Evolutionary conservation across 2,113 vertebrate species (phyloP).

Genomic region (Parus major): DNA sequence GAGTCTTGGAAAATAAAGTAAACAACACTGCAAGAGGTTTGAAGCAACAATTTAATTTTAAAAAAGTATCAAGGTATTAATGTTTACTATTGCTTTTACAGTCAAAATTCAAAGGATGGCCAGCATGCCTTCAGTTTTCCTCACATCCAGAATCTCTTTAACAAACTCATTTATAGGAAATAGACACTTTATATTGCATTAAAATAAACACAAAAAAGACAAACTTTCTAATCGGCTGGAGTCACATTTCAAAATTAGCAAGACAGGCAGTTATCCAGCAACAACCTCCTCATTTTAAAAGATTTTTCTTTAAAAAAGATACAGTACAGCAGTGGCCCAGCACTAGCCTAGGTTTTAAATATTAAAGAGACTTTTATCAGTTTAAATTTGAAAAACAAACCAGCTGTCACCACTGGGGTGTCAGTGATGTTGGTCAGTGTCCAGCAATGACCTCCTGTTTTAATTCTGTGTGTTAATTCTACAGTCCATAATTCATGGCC

Average conservation of each 20-base stretch:
- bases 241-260: constrained; percentile 49
- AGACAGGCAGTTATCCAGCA: constrained; percentile 71
- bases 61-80: constrained; percentile 34
- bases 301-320: constrained; percentile 53
- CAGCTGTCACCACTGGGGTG: constrained; percentile 67
- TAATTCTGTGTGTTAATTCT: neutral
- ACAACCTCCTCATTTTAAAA: constrained; percentile 65
- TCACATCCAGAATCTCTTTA: neutral
- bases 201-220: constrained; percentile 31
- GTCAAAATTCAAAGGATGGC: constrained; percentile 66
- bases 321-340: constrained; percentile 73
- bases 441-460: constrained; percentile 69
- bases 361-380: constrained; percentile 61
- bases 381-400: constrained; percentile 55
- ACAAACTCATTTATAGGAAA: constrained; percentile 14
- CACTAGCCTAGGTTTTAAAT: constrained; percentile 74
- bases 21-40: neutral
- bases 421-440: constrained; percentile 58
- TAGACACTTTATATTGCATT: constrained; percentile 11
- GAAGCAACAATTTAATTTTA: constrained; percentile 51
- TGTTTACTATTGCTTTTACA: constrained; percentile 35
- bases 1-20: neutral
- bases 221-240: neutral
- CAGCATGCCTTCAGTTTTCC: constrained; percentile 69
- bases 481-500: constrained; percentile 22